Evolutionary conservation across 2,113 vertebrate species (phyloP), one percentile per base, ranked within the genome.

Genomic region (Coturnix japonica): DNA sequence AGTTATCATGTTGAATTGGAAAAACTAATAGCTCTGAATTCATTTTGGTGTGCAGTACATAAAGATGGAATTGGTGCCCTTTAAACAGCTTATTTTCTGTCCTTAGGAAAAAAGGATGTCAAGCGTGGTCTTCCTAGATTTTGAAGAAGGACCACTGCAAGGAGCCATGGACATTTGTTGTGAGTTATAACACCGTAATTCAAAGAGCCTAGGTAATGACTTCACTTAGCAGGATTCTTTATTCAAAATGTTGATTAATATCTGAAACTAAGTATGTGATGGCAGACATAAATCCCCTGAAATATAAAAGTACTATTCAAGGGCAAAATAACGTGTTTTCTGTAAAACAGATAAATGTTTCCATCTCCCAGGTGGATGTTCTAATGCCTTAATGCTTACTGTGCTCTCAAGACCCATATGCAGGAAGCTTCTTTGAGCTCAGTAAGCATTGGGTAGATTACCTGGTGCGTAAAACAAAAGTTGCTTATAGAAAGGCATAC

Each of bases 141-240:
- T 95, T 1, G 0, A 49, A 87, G 88, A 95, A 96, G 93, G 83
- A 92, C 93, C 77, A 76, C 70, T 93, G 74, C 83, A 83, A 81
- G 63, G 54, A 93, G 83, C 86, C 83, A 63, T 79, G 90, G 89
- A 88, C 91, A 49, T 88, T 82, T 74, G 75, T 90, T 86, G 95
- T 96, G 89, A 96, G 95, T 95, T 95, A 6, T 85, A 86, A 86
- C 47, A 31, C 57, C 56, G 87, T 93, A 91, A 88, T 95, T 93
- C 60, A 85, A 43, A 81, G 37, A 74, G 30, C 94, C 57, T 90
- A 91, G 74, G 59, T 91, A 85, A 91, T 88, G 83, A 80, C 57
- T 79, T 7, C 43, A 81, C 80, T 89, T 78, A 82, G 75, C 53
- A 66, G 76, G 78, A 30, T 25, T 84, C 13, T 76, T 49, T 74